These are phyloP conservation scores for Phrixothrix hirtus DNA, from an alignment of 2,888 invertebrate species.

Conservation along the genomic window DNA sequence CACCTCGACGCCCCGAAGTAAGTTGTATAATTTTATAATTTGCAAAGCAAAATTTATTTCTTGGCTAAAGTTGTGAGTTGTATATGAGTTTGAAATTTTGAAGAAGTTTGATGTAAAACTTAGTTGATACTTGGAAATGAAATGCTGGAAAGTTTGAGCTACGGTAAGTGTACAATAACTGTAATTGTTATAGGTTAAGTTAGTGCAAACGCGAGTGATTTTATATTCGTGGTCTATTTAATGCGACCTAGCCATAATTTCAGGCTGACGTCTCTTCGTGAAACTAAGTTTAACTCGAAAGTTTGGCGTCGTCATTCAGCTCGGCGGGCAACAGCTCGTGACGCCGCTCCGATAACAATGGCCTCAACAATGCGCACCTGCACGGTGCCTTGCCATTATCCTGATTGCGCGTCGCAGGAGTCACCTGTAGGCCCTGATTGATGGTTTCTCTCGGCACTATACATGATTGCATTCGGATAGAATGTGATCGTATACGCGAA, in stretches of 20 bases:
- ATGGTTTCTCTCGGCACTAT: slow-evolving; percentile 39
- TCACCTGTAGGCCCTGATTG: slow-evolving; percentile 42
- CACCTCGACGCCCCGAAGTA: background rate
- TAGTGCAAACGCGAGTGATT: slow-evolving; percentile 41
- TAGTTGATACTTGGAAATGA: slow-evolving; percentile 32
- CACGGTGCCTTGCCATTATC: slow-evolving; percentile 41
- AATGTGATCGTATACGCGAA: slow-evolving; percentile 25
- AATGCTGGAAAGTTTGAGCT: slow-evolving; percentile 37
- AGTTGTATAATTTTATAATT: background rate
- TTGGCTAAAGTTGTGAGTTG: slow-evolving; percentile 17
- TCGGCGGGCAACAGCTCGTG: slow-evolving; percentile 38
- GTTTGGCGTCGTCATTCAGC: slow-evolving; percentile 35
- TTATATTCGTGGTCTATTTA: slow-evolving; percentile 49
- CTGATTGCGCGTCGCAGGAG: slow-evolving; percentile 43
- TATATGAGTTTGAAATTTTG: slow-evolving; percentile 15
- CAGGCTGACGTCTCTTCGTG: slow-evolving; percentile 41
- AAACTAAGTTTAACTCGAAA: slow-evolving; percentile 38
- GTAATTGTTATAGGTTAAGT: slow-evolving; percentile 50
- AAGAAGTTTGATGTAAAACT: slow-evolving; percentile 20
- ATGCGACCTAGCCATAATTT: slow-evolving; percentile 44
- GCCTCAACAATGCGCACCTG: slow-evolving; percentile 37
- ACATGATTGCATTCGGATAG: slow-evolving; percentile 37
- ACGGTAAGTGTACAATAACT: slow-evolving; percentile 45
- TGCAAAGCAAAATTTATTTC: background rate
- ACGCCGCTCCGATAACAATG: slow-evolving; percentile 37